These are phyloP conservation scores for Rhyzopertha dominica DNA, from an alignment of 1,140 invertebrate species.

Conservation along the genomic window DNA sequence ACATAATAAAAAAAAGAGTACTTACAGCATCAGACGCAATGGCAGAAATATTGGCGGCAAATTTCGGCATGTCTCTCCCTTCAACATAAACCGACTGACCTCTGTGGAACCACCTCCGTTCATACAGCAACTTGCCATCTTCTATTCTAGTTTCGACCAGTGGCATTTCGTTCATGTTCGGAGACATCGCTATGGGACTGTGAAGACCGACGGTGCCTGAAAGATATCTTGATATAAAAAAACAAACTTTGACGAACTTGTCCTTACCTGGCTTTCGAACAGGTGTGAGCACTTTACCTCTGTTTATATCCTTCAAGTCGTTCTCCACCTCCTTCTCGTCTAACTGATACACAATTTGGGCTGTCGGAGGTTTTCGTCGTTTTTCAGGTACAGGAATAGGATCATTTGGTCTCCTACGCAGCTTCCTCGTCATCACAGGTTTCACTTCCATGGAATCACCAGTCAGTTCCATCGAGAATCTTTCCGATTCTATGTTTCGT, in stretches of 20 bases:
- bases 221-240: conserved; percentile 27
- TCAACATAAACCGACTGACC: conserved; percentile 87
- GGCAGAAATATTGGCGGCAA: conserved; percentile 80
- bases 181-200: conserved; percentile 43
- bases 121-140: conserved; percentile 90
- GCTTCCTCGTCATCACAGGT: conserved; percentile 59
- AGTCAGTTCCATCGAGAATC: conserved; percentile 76
- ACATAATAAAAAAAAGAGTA: conserved; percentile 26
- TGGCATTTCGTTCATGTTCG: conserved; percentile 44
- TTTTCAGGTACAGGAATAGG: conserved; percentile 82
- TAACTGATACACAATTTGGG: conserved; percentile 77
- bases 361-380: conserved; percentile 72
- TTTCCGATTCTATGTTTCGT: conserved; percentile 81
- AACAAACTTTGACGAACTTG: conserved; percentile 16
- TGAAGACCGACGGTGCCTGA: conserved; percentile 6
- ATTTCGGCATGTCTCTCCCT: conserved; percentile 78
- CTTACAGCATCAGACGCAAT: conserved; percentile 84
- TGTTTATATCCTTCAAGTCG: conserved; percentile 77
- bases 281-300: conserved; percentile 55
- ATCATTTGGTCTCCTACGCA: conserved; percentile 88
- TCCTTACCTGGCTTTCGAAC: conserved; percentile 46
- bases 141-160: conserved; percentile 80
- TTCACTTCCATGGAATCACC: conserved; percentile 78
- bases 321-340: conserved; percentile 86
- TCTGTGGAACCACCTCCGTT: conserved; percentile 90